Percentiles rank a stretch among this genome's conserved stretches.
Conservation (phyloP, 2,113 vertebrate species). For the Perca schrenkii region DNA sequence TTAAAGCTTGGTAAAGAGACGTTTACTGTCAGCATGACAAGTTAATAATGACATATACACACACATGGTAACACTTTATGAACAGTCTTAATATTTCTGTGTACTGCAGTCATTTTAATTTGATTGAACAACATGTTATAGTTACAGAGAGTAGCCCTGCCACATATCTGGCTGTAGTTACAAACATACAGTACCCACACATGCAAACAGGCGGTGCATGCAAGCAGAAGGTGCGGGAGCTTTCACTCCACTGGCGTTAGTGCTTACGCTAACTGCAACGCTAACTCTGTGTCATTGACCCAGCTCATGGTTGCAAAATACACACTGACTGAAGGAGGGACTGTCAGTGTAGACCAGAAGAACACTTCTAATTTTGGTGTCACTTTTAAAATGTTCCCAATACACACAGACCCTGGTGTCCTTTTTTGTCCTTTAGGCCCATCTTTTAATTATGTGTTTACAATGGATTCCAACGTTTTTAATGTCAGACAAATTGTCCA, state of each 20-base stretch:
- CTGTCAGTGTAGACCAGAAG: conserved; percentile 1
- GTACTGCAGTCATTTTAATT: background rate
- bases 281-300: conserved; percentile 49
- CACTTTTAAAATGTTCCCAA: background rate
- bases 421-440: background rate
- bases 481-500: background rate
- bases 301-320: conserved; percentile 14
- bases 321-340: conserved; percentile 20
- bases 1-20: background rate
- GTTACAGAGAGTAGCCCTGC: too few species aligned
- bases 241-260: conserved; percentile 19
- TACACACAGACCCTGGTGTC: background rate
- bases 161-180: background rate
- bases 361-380: background rate
- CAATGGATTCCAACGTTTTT: background rate
- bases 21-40: background rate
- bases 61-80: background rate
- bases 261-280: background rate
- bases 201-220: background rate
- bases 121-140: background rate
- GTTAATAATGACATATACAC: background rate
- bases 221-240: background rate
- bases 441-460: background rate
- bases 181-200: background rate
- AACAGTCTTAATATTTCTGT: background rate